Percentiles rank a stretch among this genome's conserved stretches.
These are phyloP conservation scores for Papilio protenor DNA, from an alignment of 2,888 invertebrate species.

Conservation along the genomic window DNA sequence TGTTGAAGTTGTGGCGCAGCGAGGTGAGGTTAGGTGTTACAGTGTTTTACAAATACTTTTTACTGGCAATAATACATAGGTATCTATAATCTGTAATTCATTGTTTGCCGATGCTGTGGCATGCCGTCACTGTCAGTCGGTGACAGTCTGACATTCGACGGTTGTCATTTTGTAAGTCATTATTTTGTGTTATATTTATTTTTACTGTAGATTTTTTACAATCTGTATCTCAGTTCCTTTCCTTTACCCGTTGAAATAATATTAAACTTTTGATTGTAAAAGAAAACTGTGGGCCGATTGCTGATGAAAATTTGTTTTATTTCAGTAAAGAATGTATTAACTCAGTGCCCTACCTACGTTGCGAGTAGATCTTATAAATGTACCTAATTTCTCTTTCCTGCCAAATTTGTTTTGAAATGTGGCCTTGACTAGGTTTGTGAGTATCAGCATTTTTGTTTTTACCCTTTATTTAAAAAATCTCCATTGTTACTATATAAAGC, in stretches of 20 bases:
- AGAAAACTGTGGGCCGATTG: not conserved
- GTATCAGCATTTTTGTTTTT: conserved; percentile 39
- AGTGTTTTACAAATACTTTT: no score
- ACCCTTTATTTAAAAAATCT: not conserved
- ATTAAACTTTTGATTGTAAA: conserved; percentile 22
- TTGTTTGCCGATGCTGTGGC: no score
- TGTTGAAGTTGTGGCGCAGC: no score
- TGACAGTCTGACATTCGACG: not conserved
- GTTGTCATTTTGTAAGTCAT: not conserved
- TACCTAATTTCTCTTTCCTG: not conserved
- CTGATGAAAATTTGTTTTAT: conserved; percentile 34
- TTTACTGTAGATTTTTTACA: not conserved
- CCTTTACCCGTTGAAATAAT: not conserved
- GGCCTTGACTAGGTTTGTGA: conserved; percentile 44
- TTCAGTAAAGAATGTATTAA: conserved; percentile 8
- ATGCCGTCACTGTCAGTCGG: no score
- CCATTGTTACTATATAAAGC: not conserved
- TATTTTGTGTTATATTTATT: not conserved
- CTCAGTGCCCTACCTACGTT: conserved; percentile 18
- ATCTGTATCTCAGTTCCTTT: not conserved
- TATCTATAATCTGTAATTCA: no score
- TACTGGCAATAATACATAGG: no score
- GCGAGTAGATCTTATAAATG: not conserved
- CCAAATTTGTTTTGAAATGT: conserved; percentile 40
- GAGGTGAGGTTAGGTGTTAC: no score